Evolutionary conservation across 2,888 invertebrate species (phyloP), one percentile per base, ranked within the genome.

Genomic region (Carabus problematicus): DNA sequence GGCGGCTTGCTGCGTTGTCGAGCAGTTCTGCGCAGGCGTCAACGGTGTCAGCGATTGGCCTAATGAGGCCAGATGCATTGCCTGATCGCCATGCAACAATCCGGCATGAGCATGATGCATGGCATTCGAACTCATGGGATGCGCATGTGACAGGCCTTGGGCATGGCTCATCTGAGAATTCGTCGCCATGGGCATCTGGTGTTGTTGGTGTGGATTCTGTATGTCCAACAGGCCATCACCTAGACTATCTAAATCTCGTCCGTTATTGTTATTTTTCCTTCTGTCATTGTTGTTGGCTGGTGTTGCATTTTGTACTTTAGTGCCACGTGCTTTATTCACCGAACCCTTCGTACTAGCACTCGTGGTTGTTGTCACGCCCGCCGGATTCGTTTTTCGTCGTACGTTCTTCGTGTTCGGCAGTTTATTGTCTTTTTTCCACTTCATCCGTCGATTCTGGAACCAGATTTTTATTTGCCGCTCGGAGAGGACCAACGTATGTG

Each of bases 401-500:
- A 88, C 88, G 77, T 88, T 88, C 84, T 88, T 88, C 81, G 94
- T 94, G 85, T 94, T 94, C 61, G 94, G 94, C 77, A 94, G 85
- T 83, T 94, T 93, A 85, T 94, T 93, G 86, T 88, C 92, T 83
- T 93, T 93, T 84, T 93, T 93, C 89, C 90, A 92, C 81, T 93
- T 93, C 92, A 93, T 93, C 72, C 92, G 84, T 61, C 92, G 86
- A 82, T 92, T 92, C 82, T 93, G 92, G 81, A 94, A 93, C 93
- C 93, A 93, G 81, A 93, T 93, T 84, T 93, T 93, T 77, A 93
- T 94, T 84, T 95, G 95, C 76, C 95, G 84, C 80, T 95, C 95
- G 71, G 95, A 94, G 77, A 98, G 87, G 81, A 95, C 94, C 82
- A 98, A 88, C 76, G 95, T 93, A 84, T 98, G 97, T 54, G 98